phyloP scores from a whole-genome alignment of 2,888 invertebrate genomes.

The Eumacrocentrus americanus region DNA sequence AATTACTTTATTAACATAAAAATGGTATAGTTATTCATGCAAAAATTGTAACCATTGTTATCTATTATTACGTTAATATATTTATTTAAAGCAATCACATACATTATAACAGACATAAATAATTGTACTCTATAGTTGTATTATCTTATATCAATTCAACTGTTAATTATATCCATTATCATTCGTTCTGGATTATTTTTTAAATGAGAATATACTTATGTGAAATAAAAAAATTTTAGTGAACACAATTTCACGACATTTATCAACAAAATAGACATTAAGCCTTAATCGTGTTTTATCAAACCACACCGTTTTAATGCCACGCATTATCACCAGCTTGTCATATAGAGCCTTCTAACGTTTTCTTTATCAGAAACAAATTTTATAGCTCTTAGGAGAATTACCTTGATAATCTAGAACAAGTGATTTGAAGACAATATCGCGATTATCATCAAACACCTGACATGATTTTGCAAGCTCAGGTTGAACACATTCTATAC shows the following conservation, averaged over 20 bases:
- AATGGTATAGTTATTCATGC: too few species aligned
- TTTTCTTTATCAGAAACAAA: too few species aligned
- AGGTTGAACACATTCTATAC: too few species aligned
- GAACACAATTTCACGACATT: slow-evolving; percentile 15
- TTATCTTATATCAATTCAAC: slow-evolving; percentile 39
- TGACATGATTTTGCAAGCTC: too few species aligned
- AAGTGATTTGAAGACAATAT: too few species aligned
- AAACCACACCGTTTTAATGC: not conserved
- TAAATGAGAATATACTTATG: not conserved
- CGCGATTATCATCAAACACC: too few species aligned
- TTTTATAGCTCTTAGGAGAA: too few species aligned
- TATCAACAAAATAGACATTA: not conserved
- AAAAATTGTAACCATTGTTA: slow-evolving; percentile 26
- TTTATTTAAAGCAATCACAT: slow-evolving; percentile 57
- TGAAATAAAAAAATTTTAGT: not conserved
- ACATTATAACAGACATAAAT: slow-evolving; percentile 57
- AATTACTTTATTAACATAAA: not conserved
- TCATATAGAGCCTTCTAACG: too few species aligned
- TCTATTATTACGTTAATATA: slow-evolving; percentile 38
- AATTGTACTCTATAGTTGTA: slow-evolving; percentile 31
- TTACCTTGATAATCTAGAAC: too few species aligned
- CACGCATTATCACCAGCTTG: too few species aligned
- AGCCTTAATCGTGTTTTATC: not conserved
- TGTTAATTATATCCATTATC: slow-evolving; percentile 24
- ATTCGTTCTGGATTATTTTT: not conserved